Evolutionary conservation across 2,888 invertebrate species (phyloP), one percentile per base, ranked within the genome.

Genomic region (Prostheceraeus crozeri): DNA sequence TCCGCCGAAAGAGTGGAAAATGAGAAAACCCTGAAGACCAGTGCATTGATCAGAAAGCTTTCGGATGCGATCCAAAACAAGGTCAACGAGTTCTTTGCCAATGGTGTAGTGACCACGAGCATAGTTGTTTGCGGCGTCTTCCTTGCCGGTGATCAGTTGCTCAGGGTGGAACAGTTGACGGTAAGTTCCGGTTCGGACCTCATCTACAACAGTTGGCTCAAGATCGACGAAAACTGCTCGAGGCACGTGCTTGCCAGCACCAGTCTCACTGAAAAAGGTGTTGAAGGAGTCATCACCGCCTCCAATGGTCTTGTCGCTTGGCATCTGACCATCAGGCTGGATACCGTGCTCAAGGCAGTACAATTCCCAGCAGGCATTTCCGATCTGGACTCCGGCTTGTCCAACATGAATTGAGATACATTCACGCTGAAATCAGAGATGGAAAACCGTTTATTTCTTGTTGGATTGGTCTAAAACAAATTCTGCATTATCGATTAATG

Each of bases 21-120:
- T 84, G 67, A 89, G 83, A 78, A 88, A 88, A 35, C 88, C 88
- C 51, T 65, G 64, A 31, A 65, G 54, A 51, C 61, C 62, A 27
- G 61, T 57, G 51, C 63, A 63, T 45, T 64, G 61, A 52, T 65
- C 64, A 59, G 65, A 59, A 51, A 81, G 78, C 59, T 81, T 74
- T 23, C 75, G 66, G 61, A 75, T 71, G 46, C 72, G 67, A 64
- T 75, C 74, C 25, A 75, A 66, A 3, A 73, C 69, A 35, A 65
- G 57, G 54, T 70, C 70, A 28, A 70, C 65, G 36, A 71, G 64
- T 59, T 70, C 69, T 62, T 69, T 70, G 30, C 70, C 70, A 46
- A 71, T 65, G 27, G 70, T 70, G 64, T 71, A 70, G 62, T 70
- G 70, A 36, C 70, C 70, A 14, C 70, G 63, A 54, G 70, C 70